Evolutionary conservation across 1,140 invertebrate species (phyloP).

Genomic region (Sinonovacula constricta): DNA sequence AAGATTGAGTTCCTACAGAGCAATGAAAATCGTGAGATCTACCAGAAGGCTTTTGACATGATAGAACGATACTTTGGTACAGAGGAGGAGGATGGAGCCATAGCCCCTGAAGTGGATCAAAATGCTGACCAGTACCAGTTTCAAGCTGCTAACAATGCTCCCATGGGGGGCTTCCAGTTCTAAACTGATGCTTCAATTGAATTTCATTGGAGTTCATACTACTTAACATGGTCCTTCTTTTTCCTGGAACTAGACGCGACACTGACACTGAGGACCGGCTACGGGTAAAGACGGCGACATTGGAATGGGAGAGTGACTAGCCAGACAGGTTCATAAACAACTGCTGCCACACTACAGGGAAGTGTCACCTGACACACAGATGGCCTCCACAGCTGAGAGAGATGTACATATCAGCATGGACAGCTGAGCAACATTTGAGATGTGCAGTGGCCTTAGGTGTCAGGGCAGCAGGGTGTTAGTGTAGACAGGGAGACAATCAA

Average conservation of each 20-base stretch:
- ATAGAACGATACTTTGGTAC: conserved; percentile 99
- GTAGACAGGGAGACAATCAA: no score
- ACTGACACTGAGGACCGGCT: neutral
- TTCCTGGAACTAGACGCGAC: conserved; percentile 36
- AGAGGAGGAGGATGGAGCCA: conserved; percentile 86
- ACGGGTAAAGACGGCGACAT: neutral
- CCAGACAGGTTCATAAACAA: neutral
- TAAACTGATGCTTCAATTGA: conserved; percentile 55
- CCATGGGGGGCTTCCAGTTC: conserved; percentile 74
- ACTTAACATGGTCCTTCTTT: conserved; percentile 35
- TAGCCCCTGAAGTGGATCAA: conserved; percentile 88
- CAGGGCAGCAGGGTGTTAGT: no score
- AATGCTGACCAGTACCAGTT: conserved; percentile 85
- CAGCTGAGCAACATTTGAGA: no score
- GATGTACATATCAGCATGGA: no score
- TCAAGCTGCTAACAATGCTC: conserved; percentile 71
- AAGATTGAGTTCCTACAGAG: conserved; percentile 97
- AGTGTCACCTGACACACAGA: neutral
- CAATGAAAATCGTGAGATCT: conserved; percentile 99
- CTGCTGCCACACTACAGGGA: neutral
- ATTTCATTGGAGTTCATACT: no score
- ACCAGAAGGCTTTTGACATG: conserved; percentile 97
- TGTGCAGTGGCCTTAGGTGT: no score
- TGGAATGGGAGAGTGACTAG: neutral
- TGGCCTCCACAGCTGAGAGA: no score